Percentiles rank a stretch among this genome's conserved stretches.
phyloP scores from a whole-genome alignment of 2,888 invertebrate genomes.

The Clistopyga incitator region DNA sequence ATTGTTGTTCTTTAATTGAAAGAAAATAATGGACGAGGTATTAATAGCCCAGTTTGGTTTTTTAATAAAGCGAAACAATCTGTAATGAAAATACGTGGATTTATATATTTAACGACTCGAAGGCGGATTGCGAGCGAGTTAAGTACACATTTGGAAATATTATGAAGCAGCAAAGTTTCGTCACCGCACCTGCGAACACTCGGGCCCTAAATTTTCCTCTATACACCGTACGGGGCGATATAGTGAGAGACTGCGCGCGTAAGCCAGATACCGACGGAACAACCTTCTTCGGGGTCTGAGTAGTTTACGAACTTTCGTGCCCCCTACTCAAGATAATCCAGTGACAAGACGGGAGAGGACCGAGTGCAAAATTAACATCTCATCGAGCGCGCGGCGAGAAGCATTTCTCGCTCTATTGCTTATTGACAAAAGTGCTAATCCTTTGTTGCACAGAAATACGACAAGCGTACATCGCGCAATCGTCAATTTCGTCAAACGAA shows the following conservation, averaged over 20 bases:
- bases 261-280: constrained; percentile 40
- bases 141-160: constrained; percentile 2
- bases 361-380: constrained; percentile 71
- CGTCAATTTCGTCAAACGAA: constrained; percentile 45
- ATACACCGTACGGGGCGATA: constrained; percentile 7
- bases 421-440: not conserved
- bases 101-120: not conserved
- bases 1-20: not conserved
- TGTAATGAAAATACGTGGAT: not conserved
- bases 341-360: constrained; percentile 61
- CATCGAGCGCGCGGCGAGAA: constrained; percentile 44
- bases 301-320: constrained; percentile 58
- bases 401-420: constrained; percentile 39
- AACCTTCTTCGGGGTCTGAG: not conserved
- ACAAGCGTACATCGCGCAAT: not conserved
- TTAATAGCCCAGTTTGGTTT: no score
- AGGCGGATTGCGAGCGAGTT: not conserved
- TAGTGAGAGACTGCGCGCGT: constrained; percentile 19
- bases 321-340: constrained; percentile 66
- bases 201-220: constrained; percentile 18
- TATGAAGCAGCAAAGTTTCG: constrained; percentile 38
- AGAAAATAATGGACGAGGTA: no score
- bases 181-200: constrained; percentile 35
- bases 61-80: no score
- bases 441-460: constrained; percentile 1